Conservation (phyloP, 2,888 invertebrate genomes). For the Eupithecia dodoneata region DNA sequence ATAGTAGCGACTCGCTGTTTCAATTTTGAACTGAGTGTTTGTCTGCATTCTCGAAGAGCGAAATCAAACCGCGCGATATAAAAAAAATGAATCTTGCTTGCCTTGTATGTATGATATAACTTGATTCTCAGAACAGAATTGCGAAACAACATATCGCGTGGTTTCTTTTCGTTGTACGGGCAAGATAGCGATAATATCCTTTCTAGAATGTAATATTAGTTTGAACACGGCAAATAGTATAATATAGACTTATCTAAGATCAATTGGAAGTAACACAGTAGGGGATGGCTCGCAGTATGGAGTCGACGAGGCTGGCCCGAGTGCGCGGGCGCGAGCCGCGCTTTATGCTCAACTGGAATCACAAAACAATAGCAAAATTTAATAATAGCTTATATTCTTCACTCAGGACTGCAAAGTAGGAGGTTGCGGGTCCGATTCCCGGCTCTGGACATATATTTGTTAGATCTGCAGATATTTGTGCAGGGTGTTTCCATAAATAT, state of each 20-base stretch:
- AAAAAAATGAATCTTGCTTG: neutral
- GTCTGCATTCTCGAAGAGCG: neutral
- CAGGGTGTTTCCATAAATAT: too few species aligned
- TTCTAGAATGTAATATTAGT: conserved; percentile 6
- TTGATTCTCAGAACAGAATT: neutral
- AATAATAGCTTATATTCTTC: neutral
- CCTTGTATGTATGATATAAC: neutral
- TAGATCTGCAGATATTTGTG: too few species aligned
- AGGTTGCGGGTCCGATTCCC: too few species aligned
- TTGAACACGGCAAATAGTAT: conserved; percentile 31
- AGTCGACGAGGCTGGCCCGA: conserved; percentile 65
- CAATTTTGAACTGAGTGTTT: neutral
- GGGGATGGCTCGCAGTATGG: conserved; percentile 73
- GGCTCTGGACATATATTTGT: too few species aligned
- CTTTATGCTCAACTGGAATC: conserved; percentile 62
- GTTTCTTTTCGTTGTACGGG: neutral
- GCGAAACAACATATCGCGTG: neutral
- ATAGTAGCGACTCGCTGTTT: neutral
- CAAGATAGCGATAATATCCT: neutral
- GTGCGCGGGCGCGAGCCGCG: conserved; percentile 62
- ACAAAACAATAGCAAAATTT: conserved; percentile 8
- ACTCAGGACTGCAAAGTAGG: too few species aligned
- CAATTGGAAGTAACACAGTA: conserved; percentile 71
- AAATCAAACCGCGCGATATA: neutral
- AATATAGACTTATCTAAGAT: conserved; percentile 9